Evolutionary conservation across 2,888 invertebrate genomes (phyloP), one percentile per base, ranked within the genome.

Genomic region (Lithosia quadra): DNA sequence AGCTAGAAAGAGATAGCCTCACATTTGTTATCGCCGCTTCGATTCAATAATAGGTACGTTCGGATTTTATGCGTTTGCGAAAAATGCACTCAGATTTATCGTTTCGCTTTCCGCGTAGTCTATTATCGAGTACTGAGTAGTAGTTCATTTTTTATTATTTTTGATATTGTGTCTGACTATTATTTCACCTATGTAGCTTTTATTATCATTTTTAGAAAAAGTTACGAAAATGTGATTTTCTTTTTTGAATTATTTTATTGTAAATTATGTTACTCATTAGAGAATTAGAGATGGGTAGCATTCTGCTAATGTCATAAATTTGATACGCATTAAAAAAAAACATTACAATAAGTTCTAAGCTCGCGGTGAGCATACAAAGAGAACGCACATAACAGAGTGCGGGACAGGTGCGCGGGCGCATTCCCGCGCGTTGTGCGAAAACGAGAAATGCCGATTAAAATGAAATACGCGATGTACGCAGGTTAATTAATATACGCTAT

Each of bases 61-160:
- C 80, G 84, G 88, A 92, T 93, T 92, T 92, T 92, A 92, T 93
- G 93, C 92, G 93, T 94, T 93, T 89, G 91, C 86, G 92, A 92
- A 94, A 94, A 94, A 93, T 92, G 91, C 90, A 87, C 84, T 84
- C 85, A 83, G 91, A 92, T 92, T 93, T 92, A 92, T 94, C 85
- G 89, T 87, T 87, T 86, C 85, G 86, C 88, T 90, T 92, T 91
- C 90, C 90, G 88, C 89, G 89, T 90, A 88, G 87, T 90, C 90
- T 90, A 91, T 90, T 91, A 90, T 85, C 82, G 87, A 85, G 84
- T 83, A 85, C 76, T 71, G 72, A n/a, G n/a, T 68, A 75, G 76
- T 80, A 72, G 73, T 72, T 71, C 67, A 66, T 73, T 80, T 73
- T 79, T 77, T 82, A 73, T 78, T 79, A 71, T 80, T 80, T 77